A percentile compares a stretch with the other conserved stretches of the same genome.
These are phyloP conservation scores for Rhabdornis inornatus DNA, from an alignment of 2,113 vertebrate genomes.

Conservation along the genomic window DNA sequence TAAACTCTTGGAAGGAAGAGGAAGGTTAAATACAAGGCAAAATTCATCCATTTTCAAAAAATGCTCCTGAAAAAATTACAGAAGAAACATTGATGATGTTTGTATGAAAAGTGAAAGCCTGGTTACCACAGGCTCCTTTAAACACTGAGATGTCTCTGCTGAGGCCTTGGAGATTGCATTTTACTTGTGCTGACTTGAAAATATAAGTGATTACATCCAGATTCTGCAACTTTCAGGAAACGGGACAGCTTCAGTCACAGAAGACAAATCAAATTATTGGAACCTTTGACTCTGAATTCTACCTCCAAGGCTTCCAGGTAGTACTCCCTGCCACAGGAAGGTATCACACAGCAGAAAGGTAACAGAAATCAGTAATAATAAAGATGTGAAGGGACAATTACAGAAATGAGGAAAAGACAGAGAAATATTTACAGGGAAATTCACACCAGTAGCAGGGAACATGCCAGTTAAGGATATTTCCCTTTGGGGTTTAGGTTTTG, in stretches of 20 bases:
- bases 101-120: not conserved
- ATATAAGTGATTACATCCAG: not conserved
- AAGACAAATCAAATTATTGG: not conserved
- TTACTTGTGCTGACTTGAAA: not conserved
- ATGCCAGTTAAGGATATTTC: not conserved
- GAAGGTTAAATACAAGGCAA: not conserved
- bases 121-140: not conserved
- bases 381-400: not conserved
- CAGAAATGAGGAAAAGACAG: not conserved
- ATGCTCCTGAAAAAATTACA: not conserved
- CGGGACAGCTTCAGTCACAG: not conserved
- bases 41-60: not conserved
- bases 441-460: not conserved
- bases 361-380: not conserved
- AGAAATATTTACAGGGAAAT: not conserved
- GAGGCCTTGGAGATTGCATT: not conserved
- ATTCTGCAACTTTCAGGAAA: not conserved
- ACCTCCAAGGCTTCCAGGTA: not conserved
- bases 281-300: not conserved
- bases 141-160: not conserved
- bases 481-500: not conserved
- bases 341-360: not conserved
- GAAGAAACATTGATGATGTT: not conserved
- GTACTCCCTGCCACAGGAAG: not conserved
- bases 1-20: not conserved